A percentile compares a stretch with the other conserved stretches of the same genome.
Conservation (phyloP, 2,888 invertebrate species). For the Drosophila parthenogenetica region DNA sequence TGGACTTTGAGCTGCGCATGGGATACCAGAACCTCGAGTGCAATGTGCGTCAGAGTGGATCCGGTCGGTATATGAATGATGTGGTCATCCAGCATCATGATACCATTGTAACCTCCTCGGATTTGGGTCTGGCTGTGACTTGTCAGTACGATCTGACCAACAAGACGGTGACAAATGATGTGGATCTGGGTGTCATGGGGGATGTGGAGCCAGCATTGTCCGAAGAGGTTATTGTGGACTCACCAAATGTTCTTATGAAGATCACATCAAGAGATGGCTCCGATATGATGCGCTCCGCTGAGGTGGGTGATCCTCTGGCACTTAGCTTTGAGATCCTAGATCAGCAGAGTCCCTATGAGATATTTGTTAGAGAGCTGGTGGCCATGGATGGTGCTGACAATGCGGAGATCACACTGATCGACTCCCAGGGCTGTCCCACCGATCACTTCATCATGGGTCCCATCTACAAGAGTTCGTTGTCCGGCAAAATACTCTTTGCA, state of each 20-base stretch:
- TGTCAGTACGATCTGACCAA: conserved; percentile 97
- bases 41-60: conserved; percentile 94
- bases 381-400: conserved; percentile 97
- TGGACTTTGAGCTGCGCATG: conserved; percentile 96
- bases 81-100: conserved; percentile 97
- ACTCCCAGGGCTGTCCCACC: conserved; percentile 96
- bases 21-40: conserved; percentile 96
- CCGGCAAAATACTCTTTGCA: conserved; percentile 93
- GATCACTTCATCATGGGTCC: conserved; percentile 97
- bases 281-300: conserved; percentile 93
- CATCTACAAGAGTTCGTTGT: conserved; percentile 91
- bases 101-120: conserved; percentile 96
- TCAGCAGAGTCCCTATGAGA: conserved; percentile 96
- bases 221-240: conserved; percentile 95
- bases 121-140: conserved; percentile 95
- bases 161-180: conserved; percentile 96
- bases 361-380: conserved; percentile 96
- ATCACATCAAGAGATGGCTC: conserved; percentile 93
- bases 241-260: conserved; percentile 97
- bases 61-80: conserved; percentile 94
- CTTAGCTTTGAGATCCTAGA: conserved; percentile 96
- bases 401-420: conserved; percentile 95
- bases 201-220: conserved; percentile 93
- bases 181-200: conserved; percentile 94
- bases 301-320: conserved; percentile 96